Evolutionary conservation across 2,113 vertebrate genomes (phyloP).

Genomic region (Pyxicephalus adspersus): DNA sequence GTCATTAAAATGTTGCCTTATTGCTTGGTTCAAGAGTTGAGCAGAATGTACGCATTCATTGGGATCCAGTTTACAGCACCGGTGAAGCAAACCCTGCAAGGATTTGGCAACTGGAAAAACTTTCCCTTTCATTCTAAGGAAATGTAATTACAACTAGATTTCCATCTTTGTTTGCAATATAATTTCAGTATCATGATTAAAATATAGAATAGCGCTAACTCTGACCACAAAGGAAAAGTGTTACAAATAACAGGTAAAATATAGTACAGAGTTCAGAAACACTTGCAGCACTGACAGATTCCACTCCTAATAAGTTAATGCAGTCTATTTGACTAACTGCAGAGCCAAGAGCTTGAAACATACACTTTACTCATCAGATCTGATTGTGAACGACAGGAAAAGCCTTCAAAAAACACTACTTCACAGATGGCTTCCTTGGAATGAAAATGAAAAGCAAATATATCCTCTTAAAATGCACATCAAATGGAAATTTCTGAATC

Average conservation of each 20-base stretch:
- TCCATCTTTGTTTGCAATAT: conserved; percentile 21
- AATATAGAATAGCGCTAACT: not conserved
- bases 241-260: conserved; percentile 40
- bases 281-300: conserved; percentile 43
- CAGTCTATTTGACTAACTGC: conserved; percentile 33
- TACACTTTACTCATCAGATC: conserved; percentile 50
- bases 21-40: no score
- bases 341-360: conserved; percentile 36
- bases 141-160: not conserved
- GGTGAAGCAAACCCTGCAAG: no score
- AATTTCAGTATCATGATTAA: not conserved
- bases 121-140: no score
- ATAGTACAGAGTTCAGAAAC: conserved; percentile 14
- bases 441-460: conserved; percentile 52
- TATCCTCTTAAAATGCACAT: conserved; percentile 42
- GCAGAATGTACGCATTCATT: no score
- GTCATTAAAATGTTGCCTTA: no score
- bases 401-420: conserved; percentile 52
- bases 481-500: conserved; percentile 50
- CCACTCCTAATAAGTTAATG: conserved; percentile 52
- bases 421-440: conserved; percentile 50
- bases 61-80: no score
- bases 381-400: conserved; percentile 50
- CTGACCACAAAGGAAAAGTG: not conserved
- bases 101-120: no score